A percentile compares a stretch with the other conserved stretches of the same genome.
Conservation (phyloP, 2,888 invertebrate genomes). For the Cerceris ruficornis region DNA sequence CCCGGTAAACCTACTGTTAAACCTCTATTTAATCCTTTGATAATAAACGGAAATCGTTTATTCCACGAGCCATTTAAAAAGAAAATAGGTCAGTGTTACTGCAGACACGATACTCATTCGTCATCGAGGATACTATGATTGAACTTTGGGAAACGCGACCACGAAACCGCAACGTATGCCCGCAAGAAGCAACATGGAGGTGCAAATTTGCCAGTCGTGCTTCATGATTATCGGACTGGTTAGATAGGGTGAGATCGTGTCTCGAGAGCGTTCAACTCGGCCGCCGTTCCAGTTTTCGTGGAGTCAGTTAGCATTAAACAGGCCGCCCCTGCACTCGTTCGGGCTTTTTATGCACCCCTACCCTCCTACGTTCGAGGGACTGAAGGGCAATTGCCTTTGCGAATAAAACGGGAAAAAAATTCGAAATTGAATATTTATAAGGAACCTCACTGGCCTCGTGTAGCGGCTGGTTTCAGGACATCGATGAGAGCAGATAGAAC, state of each 20-base stretch:
- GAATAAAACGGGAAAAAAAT: neutral
- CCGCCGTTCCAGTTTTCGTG: slow-evolving; percentile 2
- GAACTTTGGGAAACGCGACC: slow-evolving; percentile 14
- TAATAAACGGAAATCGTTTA: no score
- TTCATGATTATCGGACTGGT: slow-evolving; percentile 31
- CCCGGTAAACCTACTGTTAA: no score
- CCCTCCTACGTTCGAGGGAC: slow-evolving; percentile 4
- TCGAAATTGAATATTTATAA: neutral
- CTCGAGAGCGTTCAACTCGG: slow-evolving; percentile 17
- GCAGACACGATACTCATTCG: slow-evolving; percentile 8
- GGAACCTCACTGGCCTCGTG: neutral
- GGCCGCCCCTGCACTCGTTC: neutral
- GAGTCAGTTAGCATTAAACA: slow-evolving; percentile 16
- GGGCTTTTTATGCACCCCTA: slow-evolving; percentile 8
- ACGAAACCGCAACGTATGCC: slow-evolving; percentile 30
- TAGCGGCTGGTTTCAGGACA: no score
- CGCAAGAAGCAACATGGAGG: slow-evolving; percentile 35
- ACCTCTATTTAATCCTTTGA: no score
- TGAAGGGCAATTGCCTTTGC: neutral
- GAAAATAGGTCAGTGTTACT: no score
- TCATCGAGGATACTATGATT: slow-evolving; percentile 28
- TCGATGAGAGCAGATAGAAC: no score
- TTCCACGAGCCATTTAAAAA: no score
- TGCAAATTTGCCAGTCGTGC: slow-evolving; percentile 46
- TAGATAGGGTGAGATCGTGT: slow-evolving; percentile 7